These are phyloP conservation scores for Calliopum simillimum DNA, from an alignment of 2,888 invertebrate species.

Conservation along the genomic window DNA sequence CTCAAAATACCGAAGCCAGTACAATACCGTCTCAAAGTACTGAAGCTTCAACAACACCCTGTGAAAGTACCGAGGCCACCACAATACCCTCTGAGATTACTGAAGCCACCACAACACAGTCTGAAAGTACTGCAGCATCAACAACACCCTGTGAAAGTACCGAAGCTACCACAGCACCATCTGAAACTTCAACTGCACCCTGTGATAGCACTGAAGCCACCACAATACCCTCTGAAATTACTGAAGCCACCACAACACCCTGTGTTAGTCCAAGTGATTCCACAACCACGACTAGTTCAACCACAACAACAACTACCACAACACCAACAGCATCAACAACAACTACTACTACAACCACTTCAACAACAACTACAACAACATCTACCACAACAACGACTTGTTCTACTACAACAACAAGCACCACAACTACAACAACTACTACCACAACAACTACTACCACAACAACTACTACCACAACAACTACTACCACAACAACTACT, in stretches of 20 bases:
- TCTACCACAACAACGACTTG: background rate
- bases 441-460: background rate
- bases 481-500: too few relatives aligned
- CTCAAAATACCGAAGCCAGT: too few relatives aligned
- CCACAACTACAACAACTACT: background rate
- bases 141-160: background rate
- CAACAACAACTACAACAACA: conserved; percentile 7
- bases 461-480: background rate
- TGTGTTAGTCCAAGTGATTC: background rate
- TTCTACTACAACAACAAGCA: background rate
- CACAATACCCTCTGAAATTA: background rate
- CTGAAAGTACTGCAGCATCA: background rate
- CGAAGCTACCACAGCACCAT: background rate
- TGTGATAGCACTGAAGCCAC: conserved; percentile 7
- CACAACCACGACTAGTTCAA: background rate
- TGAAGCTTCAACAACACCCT: background rate
- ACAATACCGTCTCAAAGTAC: too few relatives aligned
- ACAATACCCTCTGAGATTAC: background rate
- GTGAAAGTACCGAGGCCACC: background rate
- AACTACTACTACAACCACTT: background rate
- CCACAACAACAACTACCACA: background rate
- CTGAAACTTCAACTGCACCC: background rate
- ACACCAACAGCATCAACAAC: background rate
- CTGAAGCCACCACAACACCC: background rate
- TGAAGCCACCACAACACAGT: too few relatives aligned